Base-by-base conservation (phyloP, 1,140 invertebrate genomes). In the Riptortus pedestris region DNA sequence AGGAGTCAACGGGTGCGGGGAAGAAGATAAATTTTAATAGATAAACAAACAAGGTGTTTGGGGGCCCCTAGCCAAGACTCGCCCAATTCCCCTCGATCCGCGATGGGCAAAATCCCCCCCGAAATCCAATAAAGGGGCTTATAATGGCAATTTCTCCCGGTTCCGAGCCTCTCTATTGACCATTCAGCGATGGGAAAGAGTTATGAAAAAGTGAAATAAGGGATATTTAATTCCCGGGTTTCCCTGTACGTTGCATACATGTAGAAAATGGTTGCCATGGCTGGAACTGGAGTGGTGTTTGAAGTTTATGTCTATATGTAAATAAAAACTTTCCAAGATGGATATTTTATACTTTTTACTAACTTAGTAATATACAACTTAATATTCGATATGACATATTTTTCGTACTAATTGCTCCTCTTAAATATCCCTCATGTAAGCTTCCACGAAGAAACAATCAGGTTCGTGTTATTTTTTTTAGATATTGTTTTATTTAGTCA, bases 21-120 rank as follows among this genome's bases (percentile, higher is more conserved):
- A 55, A 55, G 51, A 55, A 55, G 51, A 55, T 55, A 55, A 55
- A 55, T 55, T 55, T 55, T 55, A 55, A 55, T 55, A 55, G 51
- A 55, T 55, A 55, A 55, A 55, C 51, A 55, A 55, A 55, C 51
- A 55, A 55, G 51, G 14, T 55, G 51, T 26, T 55, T 22, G 22
- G 45, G 22, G 16, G 31, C 5, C 31, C 14, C 31, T 5, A 38
- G 31, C 31, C 31, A 38, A 5, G 31, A 38, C 31, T 38, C 31
- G 14, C 5, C 31, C 31, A 7, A 38, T 38, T 38, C 5, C 31
- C 5, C 31, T 38, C 5, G 14, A 38, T n/a, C n/a, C n/a, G n/a
- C 31, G 14, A 38, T 38, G 31, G 31, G 5, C 14, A 14, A 7
- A 38, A 38, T 38, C 31, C 31, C 5, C 5, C 31, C 31, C 14